Evolutionary conservation across 2,888 invertebrate genomes (phyloP).

Genomic region (Cerastis leucographa): DNA sequence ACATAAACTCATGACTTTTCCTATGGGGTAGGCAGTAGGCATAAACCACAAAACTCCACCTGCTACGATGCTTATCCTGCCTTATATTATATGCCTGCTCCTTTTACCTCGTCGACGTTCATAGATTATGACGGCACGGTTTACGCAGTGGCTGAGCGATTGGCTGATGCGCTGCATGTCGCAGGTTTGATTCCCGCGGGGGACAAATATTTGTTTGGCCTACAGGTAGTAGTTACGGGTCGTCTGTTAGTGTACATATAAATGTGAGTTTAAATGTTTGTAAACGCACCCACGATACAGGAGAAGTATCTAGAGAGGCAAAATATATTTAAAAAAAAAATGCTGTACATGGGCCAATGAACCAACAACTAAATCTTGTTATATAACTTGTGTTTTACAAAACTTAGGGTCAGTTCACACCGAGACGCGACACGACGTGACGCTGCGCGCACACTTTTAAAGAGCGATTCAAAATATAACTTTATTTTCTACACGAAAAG

Average conservation of each 20-base stretch:
- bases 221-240: background rate
- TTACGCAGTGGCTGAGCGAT: too few species aligned
- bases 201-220: background rate
- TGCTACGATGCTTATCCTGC: background rate
- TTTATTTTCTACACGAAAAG: too few species aligned
- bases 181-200: background rate
- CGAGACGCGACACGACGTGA: too few species aligned
- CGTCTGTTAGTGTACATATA: background rate
- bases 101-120: too few species aligned
- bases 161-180: background rate
- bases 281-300: background rate
- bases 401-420: too few species aligned
- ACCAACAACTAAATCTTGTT: background rate
- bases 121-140: too few species aligned
- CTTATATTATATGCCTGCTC: too few species aligned
- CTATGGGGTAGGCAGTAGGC: background rate
- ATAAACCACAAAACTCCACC: background rate
- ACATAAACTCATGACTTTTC: too few species aligned
- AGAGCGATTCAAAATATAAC: too few species aligned
- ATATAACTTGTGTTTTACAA: too few species aligned
- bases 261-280: background rate
- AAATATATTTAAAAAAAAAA: too few species aligned
- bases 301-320: background rate
- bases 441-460: too few species aligned
- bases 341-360: background rate